These are phyloP conservation scores for Acropternis orthonyx DNA, from an alignment of 2,797 vertebrate genomes.

Conservation along the genomic window DNA sequence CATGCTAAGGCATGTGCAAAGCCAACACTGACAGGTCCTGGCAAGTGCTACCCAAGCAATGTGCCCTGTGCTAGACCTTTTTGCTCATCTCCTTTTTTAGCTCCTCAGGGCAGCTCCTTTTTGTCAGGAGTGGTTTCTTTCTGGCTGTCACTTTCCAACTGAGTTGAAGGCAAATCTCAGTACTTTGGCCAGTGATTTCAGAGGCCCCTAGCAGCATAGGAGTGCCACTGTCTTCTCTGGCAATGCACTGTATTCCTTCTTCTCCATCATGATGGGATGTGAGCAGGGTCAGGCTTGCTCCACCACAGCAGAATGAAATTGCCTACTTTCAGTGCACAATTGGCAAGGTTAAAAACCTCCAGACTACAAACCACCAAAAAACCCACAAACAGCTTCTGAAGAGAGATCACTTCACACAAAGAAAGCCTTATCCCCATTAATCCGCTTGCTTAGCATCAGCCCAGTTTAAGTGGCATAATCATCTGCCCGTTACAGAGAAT, in stretches of 20 bases:
- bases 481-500: not conserved
- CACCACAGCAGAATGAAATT: not conserved
- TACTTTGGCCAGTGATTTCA: not conserved
- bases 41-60: not conserved
- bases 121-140: not conserved
- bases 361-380: not conserved
- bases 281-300: not conserved
- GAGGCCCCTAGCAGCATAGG: not conserved
- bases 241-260: not conserved
- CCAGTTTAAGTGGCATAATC: not conserved
- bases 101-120: not conserved
- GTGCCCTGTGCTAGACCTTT: not conserved
- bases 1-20: not conserved
- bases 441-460: not conserved
- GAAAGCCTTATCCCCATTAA: not conserved
- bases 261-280: not conserved
- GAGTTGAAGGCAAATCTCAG: not conserved
- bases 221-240: not conserved
- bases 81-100: not conserved
- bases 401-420: not conserved
- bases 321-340: not conserved
- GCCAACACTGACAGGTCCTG: not conserved
- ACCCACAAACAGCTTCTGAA: not conserved
- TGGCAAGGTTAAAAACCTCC: not conserved
- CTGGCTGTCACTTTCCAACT: not conserved